A percentile compares a stretch with the other conserved stretches of the same genome.
These are phyloP conservation scores for Sebastes minor DNA, from an alignment of 2,797 vertebrate genomes.

Conservation along the genomic window DNA sequence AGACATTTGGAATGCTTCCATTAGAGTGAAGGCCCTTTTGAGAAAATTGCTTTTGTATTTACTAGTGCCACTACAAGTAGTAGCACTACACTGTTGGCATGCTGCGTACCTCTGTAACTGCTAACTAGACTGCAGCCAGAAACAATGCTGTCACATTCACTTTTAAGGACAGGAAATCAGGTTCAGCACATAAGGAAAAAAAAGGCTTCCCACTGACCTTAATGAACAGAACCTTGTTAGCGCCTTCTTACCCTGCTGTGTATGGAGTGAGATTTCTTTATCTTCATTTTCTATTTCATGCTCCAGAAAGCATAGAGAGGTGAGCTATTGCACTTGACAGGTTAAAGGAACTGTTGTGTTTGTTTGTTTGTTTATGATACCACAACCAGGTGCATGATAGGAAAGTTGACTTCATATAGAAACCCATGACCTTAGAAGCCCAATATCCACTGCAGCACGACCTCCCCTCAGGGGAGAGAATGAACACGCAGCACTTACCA, in stretches of 20 bases:
- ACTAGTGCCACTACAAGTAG: conserved; percentile 16
- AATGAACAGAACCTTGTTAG: neutral
- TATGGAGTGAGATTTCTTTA: neutral
- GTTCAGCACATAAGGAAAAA: neutral
- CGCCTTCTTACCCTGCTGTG: neutral
- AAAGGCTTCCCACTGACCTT: neutral
- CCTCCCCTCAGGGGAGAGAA: conserved; percentile 35
- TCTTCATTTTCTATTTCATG: neutral
- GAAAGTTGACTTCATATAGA: conserved; percentile 43
- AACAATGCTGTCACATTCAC: neutral
- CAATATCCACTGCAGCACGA: conserved; percentile 36
- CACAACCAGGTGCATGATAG: conserved; percentile 11
- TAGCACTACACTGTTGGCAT: neutral
- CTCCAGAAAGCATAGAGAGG: neutral
- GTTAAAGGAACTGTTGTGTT: conserved; percentile 11
- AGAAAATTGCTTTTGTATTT: conserved; percentile 61
- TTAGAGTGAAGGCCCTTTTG: conserved; percentile 41
- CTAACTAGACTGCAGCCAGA: neutral
- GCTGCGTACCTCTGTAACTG: neutral
- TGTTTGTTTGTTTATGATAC: conserved; percentile 14
- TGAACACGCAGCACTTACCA: conserved; percentile 71
- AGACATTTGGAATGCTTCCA: conserved; percentile 24
- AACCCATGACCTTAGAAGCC: conserved; percentile 50
- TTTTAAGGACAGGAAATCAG: neutral
- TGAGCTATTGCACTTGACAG: conserved; percentile 1